Percentiles rank a stretch among this genome's conserved stretches.
Conservation (phyloP, 92 coral and sea anemone species). For the Paragorgia papillata region DNA sequence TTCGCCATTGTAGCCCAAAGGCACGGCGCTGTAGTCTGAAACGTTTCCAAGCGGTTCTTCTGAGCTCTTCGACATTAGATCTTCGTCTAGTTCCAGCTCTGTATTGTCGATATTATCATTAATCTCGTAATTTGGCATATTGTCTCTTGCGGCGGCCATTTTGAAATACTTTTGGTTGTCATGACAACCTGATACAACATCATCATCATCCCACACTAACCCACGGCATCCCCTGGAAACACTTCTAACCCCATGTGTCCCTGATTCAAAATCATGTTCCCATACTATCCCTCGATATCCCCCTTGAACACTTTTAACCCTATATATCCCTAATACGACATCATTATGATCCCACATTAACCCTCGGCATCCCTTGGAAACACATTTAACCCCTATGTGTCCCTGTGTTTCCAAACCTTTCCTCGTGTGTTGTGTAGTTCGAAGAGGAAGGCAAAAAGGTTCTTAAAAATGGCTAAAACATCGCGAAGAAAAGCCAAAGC, state of each 20-base stretch:
- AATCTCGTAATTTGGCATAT: constrained; percentile 76
- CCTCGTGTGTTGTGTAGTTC: too few species aligned
- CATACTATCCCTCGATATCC: too few species aligned
- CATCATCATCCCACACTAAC: background rate
- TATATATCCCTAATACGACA: too few species aligned
- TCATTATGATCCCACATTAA: too few species aligned
- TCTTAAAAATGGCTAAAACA: constrained; percentile 41
- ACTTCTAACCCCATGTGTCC: too few species aligned
- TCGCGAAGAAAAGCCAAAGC: constrained; percentile 26
- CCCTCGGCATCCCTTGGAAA: too few species aligned
- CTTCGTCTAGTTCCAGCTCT: constrained; percentile 57
- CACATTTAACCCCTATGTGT: too few species aligned
- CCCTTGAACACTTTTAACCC: too few species aligned
- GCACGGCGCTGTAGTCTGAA: constrained; percentile 74
- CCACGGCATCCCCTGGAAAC: too few species aligned
- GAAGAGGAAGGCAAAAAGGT: too few species aligned
- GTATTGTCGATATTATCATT: constrained; percentile 4
- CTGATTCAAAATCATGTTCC: too few species aligned
- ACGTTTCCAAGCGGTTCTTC: constrained; percentile 95
- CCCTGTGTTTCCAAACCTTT: too few species aligned
- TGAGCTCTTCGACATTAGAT: constrained; percentile 56
- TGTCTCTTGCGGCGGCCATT: constrained; percentile 96
- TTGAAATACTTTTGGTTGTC: constrained; percentile 47
- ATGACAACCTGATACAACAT: constrained; percentile 7
- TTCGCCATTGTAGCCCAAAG: constrained; percentile 78